phyloP scores from a whole-genome alignment of 2,797 vertebrate species.

The Echeneis naucrates region DNA sequence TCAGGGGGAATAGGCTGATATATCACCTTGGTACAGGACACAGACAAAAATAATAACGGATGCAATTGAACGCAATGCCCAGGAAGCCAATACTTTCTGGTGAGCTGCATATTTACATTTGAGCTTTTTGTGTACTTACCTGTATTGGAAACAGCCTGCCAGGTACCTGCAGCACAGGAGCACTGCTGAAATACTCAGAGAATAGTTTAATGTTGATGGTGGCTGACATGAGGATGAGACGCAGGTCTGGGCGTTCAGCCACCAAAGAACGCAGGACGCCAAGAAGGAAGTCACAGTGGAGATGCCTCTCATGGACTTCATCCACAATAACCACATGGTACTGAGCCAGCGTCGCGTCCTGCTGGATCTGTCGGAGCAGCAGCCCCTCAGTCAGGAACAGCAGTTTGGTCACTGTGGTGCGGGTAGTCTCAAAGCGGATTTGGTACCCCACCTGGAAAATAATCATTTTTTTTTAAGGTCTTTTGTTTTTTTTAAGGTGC shows the following conservation, averaged over 20 bases:
- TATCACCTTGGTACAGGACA: conserved; percentile 83
- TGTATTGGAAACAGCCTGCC: conserved; percentile 93
- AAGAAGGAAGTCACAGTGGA: conserved; percentile 92
- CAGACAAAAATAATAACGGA: background rate
- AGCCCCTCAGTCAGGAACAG: conserved; percentile 94
- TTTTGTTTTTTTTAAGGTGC: too few relatives aligned
- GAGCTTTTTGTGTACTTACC: conserved; percentile 66
- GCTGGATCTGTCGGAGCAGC: conserved; percentile 91
- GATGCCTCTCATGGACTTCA: conserved; percentile 94
- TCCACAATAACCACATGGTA: conserved; percentile 91
- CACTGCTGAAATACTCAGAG: conserved; percentile 86
- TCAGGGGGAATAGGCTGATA: conserved; percentile 89
- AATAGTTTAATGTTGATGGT: conserved; percentile 96
- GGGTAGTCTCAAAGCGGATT: conserved; percentile 92
- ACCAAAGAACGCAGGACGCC: conserved; percentile 88
- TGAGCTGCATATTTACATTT: background rate
- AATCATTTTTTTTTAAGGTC: conserved; percentile 12
- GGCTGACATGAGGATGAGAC: conserved; percentile 94
- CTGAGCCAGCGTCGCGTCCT: conserved; percentile 80
- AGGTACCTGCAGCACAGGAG: conserved; percentile 93
- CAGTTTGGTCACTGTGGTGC: conserved; percentile 87
- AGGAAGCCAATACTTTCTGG: background rate
- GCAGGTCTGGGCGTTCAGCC: conserved; percentile 81
- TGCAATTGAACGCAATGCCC: background rate
- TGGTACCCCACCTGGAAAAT: conserved; percentile 90